Conservation (phyloP, 2,113 vertebrate species). For the Leuciscus idus region DNA sequence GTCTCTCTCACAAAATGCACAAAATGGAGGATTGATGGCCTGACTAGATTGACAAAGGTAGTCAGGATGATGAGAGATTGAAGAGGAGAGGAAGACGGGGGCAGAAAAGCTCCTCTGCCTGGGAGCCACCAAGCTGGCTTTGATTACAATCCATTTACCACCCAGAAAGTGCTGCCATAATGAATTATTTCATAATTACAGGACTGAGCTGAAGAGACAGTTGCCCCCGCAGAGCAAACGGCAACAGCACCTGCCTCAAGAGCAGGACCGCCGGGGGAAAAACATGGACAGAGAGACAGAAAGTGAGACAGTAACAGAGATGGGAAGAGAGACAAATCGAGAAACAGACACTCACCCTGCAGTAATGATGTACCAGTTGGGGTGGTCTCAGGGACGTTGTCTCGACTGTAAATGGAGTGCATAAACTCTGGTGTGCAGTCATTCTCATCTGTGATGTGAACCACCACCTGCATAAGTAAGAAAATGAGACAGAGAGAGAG, state of each 20-base stretch:
- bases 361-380: constrained; percentile 82
- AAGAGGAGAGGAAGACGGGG: constrained; percentile 10
- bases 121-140: constrained; percentile 31
- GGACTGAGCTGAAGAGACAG: constrained; percentile 31
- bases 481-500: neutral
- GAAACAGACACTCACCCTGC: constrained; percentile 76
- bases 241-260: constrained; percentile 40
- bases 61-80: neutral
- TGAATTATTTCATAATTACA: constrained; percentile 58
- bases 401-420: constrained; percentile 85
- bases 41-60: neutral
- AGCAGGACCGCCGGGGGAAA: neutral
- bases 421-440: constrained; percentile 91
- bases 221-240: constrained; percentile 32
- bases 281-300: neutral
- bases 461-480: constrained; percentile 73
- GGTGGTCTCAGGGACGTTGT: constrained; percentile 82
- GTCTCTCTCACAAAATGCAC: neutral
- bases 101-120: constrained; percentile 4
- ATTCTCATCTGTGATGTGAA: constrained; percentile 85
- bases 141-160: constrained; percentile 52
- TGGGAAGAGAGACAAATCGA: neutral
- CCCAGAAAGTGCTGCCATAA: constrained; percentile 47
- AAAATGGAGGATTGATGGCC: neutral
- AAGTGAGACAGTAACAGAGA: neutral